Evolutionary conservation across 2,113 vertebrate species (phyloP).

Genomic region (Sinosuthora webbiana): DNA sequence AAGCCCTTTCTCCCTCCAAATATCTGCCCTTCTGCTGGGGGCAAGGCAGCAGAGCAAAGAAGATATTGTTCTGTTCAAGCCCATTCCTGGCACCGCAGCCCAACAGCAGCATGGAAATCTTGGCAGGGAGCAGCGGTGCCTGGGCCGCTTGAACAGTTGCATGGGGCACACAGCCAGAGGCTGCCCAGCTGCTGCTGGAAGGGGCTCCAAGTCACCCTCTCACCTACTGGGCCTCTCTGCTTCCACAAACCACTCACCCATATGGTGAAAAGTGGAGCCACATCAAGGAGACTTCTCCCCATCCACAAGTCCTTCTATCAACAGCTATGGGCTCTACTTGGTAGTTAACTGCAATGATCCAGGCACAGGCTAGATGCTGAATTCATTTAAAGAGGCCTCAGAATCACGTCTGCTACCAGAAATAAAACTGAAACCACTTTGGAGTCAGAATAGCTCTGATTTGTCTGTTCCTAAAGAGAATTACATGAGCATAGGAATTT

Average conservation of each 20-base stretch:
- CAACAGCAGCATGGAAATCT: not conserved
- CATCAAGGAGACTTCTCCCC: not conserved
- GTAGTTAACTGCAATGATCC: not conserved
- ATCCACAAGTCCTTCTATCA: not conserved
- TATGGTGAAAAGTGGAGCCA: not conserved
- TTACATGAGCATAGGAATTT: not conserved
- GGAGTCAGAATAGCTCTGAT: not conserved
- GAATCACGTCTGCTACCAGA: not conserved
- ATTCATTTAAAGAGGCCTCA: not conserved
- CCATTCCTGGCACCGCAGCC: not conserved
- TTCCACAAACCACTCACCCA: not conserved
- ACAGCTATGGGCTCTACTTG: not conserved
- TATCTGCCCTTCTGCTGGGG: not conserved
- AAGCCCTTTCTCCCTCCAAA: not conserved
- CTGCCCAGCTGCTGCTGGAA: slow-evolving; percentile 35
- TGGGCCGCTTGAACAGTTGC: not conserved
- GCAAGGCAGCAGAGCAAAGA: slow-evolving; percentile 11
- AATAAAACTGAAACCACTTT: not conserved
- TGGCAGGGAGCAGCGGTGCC: not conserved
- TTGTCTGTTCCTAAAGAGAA: not conserved
- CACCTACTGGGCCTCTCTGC: not conserved
- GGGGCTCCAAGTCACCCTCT: not conserved
- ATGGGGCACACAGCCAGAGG: not conserved
- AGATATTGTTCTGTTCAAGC: not conserved
- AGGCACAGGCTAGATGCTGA: not conserved